A percentile compares a stretch with the other conserved stretches of the same genome.
phyloP scores from a whole-genome alignment of 1,140 invertebrate species.

The Leptopilina clavipes region DNA sequence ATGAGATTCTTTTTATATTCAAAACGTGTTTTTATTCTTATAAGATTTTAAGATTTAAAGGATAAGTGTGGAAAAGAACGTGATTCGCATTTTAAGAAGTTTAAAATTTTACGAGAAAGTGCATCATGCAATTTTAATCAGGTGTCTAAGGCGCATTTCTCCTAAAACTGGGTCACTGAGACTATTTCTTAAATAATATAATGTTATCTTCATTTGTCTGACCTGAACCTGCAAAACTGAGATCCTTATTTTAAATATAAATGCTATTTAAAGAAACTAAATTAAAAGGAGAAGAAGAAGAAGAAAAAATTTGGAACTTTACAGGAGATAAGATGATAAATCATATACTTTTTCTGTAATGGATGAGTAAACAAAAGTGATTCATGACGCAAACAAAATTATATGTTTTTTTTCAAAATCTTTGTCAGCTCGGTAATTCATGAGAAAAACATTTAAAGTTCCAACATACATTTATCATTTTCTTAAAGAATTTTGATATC shows the following conservation, averaged over 20 bases:
- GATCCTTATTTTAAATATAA: neutral
- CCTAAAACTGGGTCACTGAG: slow-evolving; percentile 2
- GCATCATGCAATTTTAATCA: slow-evolving; percentile 28
- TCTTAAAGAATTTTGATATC: no score
- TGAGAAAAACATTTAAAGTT: no score
- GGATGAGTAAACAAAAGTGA: neutral
- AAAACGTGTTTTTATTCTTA: neutral
- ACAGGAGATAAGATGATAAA: neutral
- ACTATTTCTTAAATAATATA: slow-evolving; percentile 22
- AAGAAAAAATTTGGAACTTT: neutral
- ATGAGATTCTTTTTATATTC: neutral
- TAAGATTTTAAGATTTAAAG: slow-evolving; percentile 11
- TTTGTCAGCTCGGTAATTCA: no score
- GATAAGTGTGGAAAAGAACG: neutral
- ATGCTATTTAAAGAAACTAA: neutral
- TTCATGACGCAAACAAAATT: neutral
- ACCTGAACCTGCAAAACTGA: neutral
- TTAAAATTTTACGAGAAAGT: neutral
- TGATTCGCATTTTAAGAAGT: slow-evolving; percentile 7
- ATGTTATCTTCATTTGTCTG: slow-evolving; percentile 16
- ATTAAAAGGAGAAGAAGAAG: no score
- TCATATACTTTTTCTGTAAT: neutral
- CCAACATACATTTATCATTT: no score
- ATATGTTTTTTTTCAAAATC: neutral
- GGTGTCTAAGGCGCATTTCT: slow-evolving; percentile 26